Percentiles rank a stretch among this genome's conserved stretches.
phyloP scores from a whole-genome alignment of 2,797 vertebrate genomes.

The Bradypodion ventrale region DNA sequence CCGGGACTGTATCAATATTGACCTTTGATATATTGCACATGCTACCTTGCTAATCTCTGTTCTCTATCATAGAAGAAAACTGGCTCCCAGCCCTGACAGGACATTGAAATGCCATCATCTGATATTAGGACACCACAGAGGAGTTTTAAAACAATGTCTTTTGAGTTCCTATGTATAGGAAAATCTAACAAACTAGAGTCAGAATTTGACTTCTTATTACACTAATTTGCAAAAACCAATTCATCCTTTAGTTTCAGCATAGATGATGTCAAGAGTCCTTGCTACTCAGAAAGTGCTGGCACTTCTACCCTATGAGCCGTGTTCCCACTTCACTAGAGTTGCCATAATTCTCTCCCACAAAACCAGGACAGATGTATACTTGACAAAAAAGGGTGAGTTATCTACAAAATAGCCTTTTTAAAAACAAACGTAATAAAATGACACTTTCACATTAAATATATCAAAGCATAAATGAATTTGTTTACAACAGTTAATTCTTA shows the following conservation, averaged over 20 bases:
- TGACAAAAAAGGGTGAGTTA: too few species aligned
- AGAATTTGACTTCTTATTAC: fast-evolving
- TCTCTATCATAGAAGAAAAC: slow-evolving; percentile 10
- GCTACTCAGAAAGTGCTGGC: too few species aligned
- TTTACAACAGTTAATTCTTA: too few species aligned
- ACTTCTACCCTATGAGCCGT: too few species aligned
- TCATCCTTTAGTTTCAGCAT: neutral
- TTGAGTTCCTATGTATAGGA: neutral
- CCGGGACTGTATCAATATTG: neutral
- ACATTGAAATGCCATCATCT: slow-evolving; percentile 24
- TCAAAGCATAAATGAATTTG: too few species aligned
- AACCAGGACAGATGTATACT: too few species aligned
- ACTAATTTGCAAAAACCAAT: neutral
- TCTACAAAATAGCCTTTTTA: too few species aligned
- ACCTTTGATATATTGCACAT: neutral
- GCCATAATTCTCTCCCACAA: too few species aligned
- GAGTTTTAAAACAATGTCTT: slow-evolving; percentile 5
- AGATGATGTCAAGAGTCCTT: too few species aligned
- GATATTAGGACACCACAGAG: slow-evolving; percentile 32
- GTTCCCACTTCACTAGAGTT: too few species aligned
- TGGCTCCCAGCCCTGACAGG: slow-evolving; percentile 1
- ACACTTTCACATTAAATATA: too few species aligned
- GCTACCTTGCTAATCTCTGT: neutral
- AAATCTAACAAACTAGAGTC: neutral
- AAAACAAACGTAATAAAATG: too few species aligned